Evolutionary conservation across 2,797 vertebrate genomes (phyloP), one percentile per base, ranked within the genome.

Genomic region (Zalophus californianus): DNA sequence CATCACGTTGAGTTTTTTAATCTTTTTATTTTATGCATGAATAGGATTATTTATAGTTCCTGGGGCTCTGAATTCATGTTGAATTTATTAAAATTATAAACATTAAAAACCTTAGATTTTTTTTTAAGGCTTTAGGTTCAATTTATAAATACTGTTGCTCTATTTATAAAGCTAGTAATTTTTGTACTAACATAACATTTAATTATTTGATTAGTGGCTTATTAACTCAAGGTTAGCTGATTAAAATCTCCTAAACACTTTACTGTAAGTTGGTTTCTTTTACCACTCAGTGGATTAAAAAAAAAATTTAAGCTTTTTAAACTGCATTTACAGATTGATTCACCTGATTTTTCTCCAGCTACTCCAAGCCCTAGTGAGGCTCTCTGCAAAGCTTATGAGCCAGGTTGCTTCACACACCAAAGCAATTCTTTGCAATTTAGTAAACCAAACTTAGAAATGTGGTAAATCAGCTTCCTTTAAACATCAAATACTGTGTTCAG

Each of bases 11-110:
- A 66, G 7, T 41, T 50, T 80, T 77, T 62, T 7, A 41, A 68
- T 54, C 21, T 90, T 83, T 72, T 95, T 6, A 66, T 92, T 94
- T 85, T 87, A 25, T 66, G 18, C 13, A n/a, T 12, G 35, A 62
- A 16, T 77, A 60, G 38, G 6, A 78, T 91, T 88, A 87, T 79
- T 94, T 68, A 44, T 23, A n/a, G 27, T 68, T 70, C n/a, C 44
- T 16, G 8, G 15, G 72, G 21, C 35, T 90, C 35, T 84, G 38
- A 60, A 44, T 84, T 75, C 84, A 66, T 83, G 38, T 58, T 54
- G 20, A 85, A 73, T 94, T 94, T 93, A 82, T 88, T 91, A 91
- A 85, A 91, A 60, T 64, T 41, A 5, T 92, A 90, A 86, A 75
- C 29, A 70, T 54, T 54, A 25, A 56, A 73, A 85, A 68, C 18